Evolutionary conservation across 2,888 invertebrate genomes (phyloP).

Genomic region (Capitulum mitella): DNA sequence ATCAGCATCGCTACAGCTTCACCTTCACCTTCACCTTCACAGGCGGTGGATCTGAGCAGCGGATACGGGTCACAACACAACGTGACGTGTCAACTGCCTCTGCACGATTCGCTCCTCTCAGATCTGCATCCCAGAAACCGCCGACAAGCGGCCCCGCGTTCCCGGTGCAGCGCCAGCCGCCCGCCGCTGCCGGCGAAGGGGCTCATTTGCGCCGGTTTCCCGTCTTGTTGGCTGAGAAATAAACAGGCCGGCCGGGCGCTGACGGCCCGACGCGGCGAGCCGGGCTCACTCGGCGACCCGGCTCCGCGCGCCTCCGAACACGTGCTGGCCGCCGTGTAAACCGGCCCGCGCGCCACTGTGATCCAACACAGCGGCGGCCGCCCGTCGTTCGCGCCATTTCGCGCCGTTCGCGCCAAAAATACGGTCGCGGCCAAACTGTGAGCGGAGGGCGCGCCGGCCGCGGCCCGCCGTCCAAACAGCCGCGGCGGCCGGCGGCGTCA

Average conservation of each 20-base stretch:
- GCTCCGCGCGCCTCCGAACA: background rate
- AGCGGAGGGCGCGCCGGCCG: background rate
- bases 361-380: background rate
- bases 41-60: too few relatives aligned
- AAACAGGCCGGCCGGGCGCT: background rate
- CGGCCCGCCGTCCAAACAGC: background rate
- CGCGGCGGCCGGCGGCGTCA: too few relatives aligned
- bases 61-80: too few relatives aligned
- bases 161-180: background rate
- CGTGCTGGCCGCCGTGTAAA: background rate
- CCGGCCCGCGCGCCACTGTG: constrained; percentile 12
- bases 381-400: background rate
- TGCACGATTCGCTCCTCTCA: too few relatives aligned
- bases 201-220: background rate
- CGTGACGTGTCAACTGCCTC: too few relatives aligned
- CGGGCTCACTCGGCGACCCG: background rate
- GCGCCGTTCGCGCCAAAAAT: background rate
- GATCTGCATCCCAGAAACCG: too few relatives aligned
- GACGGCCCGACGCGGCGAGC: background rate
- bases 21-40: too few relatives aligned
- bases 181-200: too few relatives aligned
- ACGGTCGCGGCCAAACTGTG: constrained; percentile 2
- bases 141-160: too few relatives aligned
- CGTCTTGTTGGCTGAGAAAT: background rate
- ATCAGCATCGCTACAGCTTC: too few relatives aligned